phyloP scores from a whole-genome alignment of 2,797 vertebrate genomes.

The Scomberomorus guttatus region DNA sequence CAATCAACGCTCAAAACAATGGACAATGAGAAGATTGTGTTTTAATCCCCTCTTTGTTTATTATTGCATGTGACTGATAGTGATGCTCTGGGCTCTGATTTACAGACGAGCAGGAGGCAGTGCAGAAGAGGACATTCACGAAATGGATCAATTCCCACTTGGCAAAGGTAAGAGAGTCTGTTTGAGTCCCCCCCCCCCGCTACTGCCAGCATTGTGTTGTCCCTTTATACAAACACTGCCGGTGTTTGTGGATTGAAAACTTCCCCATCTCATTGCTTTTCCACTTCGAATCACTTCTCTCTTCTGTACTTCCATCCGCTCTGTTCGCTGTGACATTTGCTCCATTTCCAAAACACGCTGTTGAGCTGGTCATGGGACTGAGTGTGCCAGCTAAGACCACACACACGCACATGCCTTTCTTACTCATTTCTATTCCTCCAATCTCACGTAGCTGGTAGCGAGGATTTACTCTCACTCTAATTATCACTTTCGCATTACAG shows the following conservation, averaged over 20 bases:
- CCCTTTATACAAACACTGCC: slow-evolving; percentile 45
- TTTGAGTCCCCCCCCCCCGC: slow-evolving; percentile 48
- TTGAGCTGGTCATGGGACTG: slow-evolving; percentile 72
- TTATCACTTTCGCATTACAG: slow-evolving; percentile 67
- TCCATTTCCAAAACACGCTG: slow-evolving; percentile 55
- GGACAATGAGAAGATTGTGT: slow-evolving; percentile 71
- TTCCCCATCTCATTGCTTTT: slow-evolving; percentile 40
- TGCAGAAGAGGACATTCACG: slow-evolving; percentile 98
- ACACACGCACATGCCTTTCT: slow-evolving; percentile 53
- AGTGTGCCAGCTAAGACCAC: slow-evolving; percentile 60
- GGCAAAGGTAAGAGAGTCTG: slow-evolving; percentile 90
- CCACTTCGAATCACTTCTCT: slow-evolving; percentile 38
- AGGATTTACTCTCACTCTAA: slow-evolving; percentile 76
- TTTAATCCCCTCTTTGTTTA: slow-evolving; percentile 69
- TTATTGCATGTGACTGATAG: slow-evolving; percentile 61
- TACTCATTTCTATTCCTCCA: slow-evolving; percentile 52
- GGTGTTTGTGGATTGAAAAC: slow-evolving; percentile 56
- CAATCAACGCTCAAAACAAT: slow-evolving; percentile 58
- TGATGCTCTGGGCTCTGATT: slow-evolving; percentile 76
- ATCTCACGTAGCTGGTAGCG: slow-evolving; percentile 69
- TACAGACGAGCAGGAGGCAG: slow-evolving; percentile 97
- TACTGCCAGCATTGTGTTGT: slow-evolving; percentile 70
- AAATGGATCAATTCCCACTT: slow-evolving; percentile 99
- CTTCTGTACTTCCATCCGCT: slow-evolving; percentile 18
- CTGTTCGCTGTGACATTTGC: slow-evolving; percentile 51